Evolutionary conservation across 1,140 invertebrate species (phyloP), one percentile per base, ranked within the genome.

Genomic region (Aphelenchoides besseyi): DNA sequence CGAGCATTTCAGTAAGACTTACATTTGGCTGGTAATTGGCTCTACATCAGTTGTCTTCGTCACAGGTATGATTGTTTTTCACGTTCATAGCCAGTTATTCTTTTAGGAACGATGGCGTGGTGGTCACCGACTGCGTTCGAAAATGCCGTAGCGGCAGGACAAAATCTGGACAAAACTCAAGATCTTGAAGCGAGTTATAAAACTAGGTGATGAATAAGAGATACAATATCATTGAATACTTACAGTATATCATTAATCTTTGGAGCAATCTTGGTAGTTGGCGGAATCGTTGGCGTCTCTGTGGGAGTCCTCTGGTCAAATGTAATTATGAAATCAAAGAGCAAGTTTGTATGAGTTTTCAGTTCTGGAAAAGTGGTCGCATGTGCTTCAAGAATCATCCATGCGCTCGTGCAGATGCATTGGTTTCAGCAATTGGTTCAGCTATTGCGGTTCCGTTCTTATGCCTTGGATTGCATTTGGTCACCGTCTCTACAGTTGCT

Each of bases 1-100:
- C n/a, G n/a, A n/a, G n/a, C n/a, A 12, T 48, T 48, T 23, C 41
- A 48, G 41, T 87, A 90, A 89, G 72, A 93, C 94, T 77, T 97
- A 97, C 85, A 91, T 98, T 88, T 87, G 94, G 69, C 93, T 93
- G 3, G 95, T 94, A 3, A 85, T 90, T 23, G 95, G 93, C 59
- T 98, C 97, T 83, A 98, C 95, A 0, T 95, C 93, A 84, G 94
- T 97, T 8, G 91, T 95, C 0, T 98, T 98, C 85, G 94, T 97
- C 2, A 90, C n/a, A n/a, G n/a, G n/a, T n/a, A n/a, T n/a, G n/a
- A n/a, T n/a, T n/a, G n/a, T n/a, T n/a, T n/a, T n/a, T n/a, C n/a
- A n/a, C n/a, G n/a, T n/a, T n/a, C n/a, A n/a, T n/a, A n/a, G n/a
- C n/a, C n/a, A n/a, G n/a, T n/a, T n/a, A n/a, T n/a, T n/a, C n/a